phyloP scores from a whole-genome alignment of 1,140 invertebrate species.

The Nasonia giraulti region DNA sequence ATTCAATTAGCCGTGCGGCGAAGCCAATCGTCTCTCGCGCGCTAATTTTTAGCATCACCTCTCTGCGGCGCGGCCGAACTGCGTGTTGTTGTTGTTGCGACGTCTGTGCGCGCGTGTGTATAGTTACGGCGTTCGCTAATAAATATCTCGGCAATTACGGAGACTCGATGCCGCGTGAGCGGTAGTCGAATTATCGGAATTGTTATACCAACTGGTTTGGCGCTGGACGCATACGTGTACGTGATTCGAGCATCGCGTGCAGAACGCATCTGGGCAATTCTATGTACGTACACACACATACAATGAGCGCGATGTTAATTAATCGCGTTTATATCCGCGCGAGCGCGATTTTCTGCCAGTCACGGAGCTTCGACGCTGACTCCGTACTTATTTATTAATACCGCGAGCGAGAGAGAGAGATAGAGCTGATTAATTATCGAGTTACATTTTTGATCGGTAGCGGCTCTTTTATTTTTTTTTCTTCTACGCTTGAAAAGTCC shows the following conservation, averaged over 20 bases:
- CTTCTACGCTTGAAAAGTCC: neutral
- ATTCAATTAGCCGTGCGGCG: slow-evolving; percentile 59
- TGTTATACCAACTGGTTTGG: too few relatives aligned
- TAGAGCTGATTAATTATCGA: slow-evolving; percentile 39
- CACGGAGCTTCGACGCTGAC: neutral
- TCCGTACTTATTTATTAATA: slow-evolving; percentile 39
- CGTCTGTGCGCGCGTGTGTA: too few relatives aligned
- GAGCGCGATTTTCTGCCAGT: slow-evolving; percentile 4
- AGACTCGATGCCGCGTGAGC: too few relatives aligned
- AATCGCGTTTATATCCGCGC: neutral
- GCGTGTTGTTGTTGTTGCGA: too few relatives aligned
- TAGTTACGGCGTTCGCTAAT: too few relatives aligned
- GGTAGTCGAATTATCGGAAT: too few relatives aligned
- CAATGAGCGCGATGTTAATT: neutral
- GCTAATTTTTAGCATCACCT: neutral
- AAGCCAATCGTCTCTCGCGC: neutral
- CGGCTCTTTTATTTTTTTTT: neutral
- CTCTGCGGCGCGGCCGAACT: neutral
- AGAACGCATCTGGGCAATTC: too few relatives aligned
- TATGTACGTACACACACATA: too few relatives aligned
- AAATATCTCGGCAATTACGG: too few relatives aligned
- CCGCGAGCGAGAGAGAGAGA: neutral
- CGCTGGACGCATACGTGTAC: too few relatives aligned
- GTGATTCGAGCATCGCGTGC: too few relatives aligned
- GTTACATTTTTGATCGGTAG: slow-evolving; percentile 11